These are phyloP conservation scores for Macroramphosus scolopax DNA, from an alignment of 2,797 vertebrate genomes.

Conservation along the genomic window DNA sequence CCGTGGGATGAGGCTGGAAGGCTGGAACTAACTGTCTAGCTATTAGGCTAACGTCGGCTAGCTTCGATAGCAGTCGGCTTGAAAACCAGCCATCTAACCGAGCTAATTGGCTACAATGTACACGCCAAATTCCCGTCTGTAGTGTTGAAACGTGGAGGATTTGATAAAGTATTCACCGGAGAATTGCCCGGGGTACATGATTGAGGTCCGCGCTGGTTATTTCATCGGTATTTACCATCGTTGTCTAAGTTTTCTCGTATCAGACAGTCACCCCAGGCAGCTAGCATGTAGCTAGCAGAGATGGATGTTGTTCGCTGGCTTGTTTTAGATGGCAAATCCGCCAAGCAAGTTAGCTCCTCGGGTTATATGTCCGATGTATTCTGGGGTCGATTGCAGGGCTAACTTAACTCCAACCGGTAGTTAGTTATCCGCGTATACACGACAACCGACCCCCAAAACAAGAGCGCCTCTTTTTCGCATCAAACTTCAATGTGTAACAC, in stretches of 20 bases:
- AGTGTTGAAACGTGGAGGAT: background rate
- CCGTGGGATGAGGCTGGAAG: constrained; percentile 51
- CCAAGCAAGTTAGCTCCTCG: constrained; percentile 52
- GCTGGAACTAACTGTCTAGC: constrained; percentile 51
- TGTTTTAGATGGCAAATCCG: constrained; percentile 43
- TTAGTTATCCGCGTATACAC: constrained; percentile 10
- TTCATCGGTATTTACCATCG: constrained; percentile 30
- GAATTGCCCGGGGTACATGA: background rate
- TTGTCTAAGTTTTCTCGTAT: constrained; percentile 56
- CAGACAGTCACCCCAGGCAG: constrained; percentile 56
- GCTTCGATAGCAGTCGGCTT: constrained; percentile 37
- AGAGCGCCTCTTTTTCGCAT: constrained; percentile 1
- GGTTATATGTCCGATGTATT: constrained; percentile 6
- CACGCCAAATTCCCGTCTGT: background rate
- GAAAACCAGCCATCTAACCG: constrained; percentile 20
- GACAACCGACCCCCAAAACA: background rate
- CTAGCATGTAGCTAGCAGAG: constrained; percentile 66
- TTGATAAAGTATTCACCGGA: background rate
- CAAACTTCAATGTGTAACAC: constrained; percentile 38
- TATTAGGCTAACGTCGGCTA: constrained; percentile 42
- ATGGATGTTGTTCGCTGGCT: constrained; percentile 55
- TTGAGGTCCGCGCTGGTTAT: background rate
- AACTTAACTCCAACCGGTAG: constrained; percentile 20
- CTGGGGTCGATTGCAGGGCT: constrained; percentile 21
- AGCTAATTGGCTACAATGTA: constrained; percentile 35